Percentiles rank a stretch among this genome's conserved stretches.
phyloP scores from a whole-genome alignment of 2,888 invertebrate genomes.

The Plutella xylostella region DNA sequence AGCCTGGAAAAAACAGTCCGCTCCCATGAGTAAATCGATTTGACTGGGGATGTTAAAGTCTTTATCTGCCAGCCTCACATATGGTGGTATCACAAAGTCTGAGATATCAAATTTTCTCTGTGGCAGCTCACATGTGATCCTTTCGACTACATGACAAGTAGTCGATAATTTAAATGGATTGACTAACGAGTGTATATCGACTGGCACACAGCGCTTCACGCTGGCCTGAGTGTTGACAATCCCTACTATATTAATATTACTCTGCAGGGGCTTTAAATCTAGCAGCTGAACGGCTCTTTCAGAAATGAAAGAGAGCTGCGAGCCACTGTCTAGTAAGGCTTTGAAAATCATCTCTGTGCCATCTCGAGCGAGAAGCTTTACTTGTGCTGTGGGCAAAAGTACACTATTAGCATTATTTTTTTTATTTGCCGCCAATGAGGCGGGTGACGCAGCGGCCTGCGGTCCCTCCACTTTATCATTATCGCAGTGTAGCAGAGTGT shows the following conservation, averaged over 20 bases:
- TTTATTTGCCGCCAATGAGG: too few relatives aligned
- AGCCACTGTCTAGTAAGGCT: slow-evolving; percentile 1
- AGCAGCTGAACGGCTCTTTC: not conserved
- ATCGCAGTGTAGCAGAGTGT: too few relatives aligned
- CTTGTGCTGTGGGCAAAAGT: too few relatives aligned
- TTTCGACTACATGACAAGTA: slow-evolving; percentile 1
- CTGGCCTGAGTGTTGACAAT: not conserved
- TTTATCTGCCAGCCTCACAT: not conserved
- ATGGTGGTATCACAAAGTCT: not conserved
- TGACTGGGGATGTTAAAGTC: not conserved
- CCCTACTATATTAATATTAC: not conserved
- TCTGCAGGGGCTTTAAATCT: not conserved
- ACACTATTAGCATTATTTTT: too few relatives aligned
- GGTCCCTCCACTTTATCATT: too few relatives aligned
- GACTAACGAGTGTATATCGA: not conserved
- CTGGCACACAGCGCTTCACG: not conserved
- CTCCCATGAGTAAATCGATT: not conserved
- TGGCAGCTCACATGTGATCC: not conserved
- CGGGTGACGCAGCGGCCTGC: too few relatives aligned
- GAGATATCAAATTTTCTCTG: not conserved
- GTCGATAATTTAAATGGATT: not conserved
- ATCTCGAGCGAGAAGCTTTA: too few relatives aligned
- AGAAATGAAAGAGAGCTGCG: not conserved
- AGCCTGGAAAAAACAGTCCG: not conserved
- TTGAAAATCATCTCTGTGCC: too few relatives aligned